These are phyloP conservation scores for Allygus modestus DNA, from an alignment of 2,888 invertebrate species.

Conservation along the genomic window DNA sequence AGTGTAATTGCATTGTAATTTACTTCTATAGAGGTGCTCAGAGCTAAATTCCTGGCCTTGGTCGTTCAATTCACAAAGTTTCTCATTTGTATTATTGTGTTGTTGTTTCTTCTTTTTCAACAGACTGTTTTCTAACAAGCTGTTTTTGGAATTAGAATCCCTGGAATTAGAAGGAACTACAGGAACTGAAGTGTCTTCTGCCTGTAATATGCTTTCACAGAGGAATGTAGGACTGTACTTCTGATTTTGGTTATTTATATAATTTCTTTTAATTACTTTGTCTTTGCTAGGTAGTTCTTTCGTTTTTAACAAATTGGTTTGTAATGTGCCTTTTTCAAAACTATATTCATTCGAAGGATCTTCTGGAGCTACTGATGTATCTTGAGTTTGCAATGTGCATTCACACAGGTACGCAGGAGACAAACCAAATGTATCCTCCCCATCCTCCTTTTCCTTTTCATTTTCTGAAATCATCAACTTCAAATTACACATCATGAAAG, in stretches of 20 bases:
- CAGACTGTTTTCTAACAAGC: neutral
- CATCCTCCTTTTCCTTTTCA: neutral
- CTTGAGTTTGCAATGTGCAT: neutral
- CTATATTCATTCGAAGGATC: neutral
- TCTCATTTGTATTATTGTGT: neutral
- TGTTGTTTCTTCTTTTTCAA: neutral
- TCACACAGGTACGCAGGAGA: constrained; percentile 9
- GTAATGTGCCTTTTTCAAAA: neutral
- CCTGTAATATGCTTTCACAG: constrained; percentile 15
- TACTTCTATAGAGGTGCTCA: neutral
- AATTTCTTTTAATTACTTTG: neutral
- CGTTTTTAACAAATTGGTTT: neutral
- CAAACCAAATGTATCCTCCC: neutral
- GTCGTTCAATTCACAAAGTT: neutral
- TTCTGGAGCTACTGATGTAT: neutral
- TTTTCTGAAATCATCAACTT: neutral
- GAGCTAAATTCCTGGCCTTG: neutral
- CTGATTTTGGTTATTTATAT: neutral
- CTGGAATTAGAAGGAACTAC: neutral
- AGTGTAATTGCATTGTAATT: neutral
- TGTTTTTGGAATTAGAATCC: neutral
- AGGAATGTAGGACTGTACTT: neutral
- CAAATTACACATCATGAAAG: too few relatives aligned
- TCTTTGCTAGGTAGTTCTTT: neutral
- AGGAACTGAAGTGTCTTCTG: neutral